These are phyloP conservation scores for Bufotes viridis DNA, from an alignment of 2,797 vertebrate species.

Conservation along the genomic window DNA sequence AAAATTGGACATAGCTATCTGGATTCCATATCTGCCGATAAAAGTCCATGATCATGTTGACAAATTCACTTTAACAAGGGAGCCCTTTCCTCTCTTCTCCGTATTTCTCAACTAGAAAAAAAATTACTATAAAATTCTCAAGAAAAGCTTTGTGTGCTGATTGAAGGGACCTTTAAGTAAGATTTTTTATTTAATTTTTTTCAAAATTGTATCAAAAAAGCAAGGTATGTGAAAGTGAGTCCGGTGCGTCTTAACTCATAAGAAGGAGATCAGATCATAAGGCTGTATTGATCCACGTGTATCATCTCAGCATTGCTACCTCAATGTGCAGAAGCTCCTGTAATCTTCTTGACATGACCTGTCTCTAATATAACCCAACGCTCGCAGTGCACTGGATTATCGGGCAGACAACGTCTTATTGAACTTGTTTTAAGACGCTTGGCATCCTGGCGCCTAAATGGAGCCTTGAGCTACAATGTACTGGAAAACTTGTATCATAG, in stretches of 20 bases:
- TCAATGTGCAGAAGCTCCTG: constrained; percentile 31
- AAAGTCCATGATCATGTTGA: too few relatives aligned
- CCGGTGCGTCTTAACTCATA: constrained; percentile 34
- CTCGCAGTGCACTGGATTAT: constrained; percentile 34
- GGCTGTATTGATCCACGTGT: constrained; percentile 43
- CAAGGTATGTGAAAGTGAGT: constrained; percentile 34
- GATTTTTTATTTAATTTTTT: not conserved
- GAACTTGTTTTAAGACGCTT: constrained; percentile 24
- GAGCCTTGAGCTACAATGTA: not conserved
- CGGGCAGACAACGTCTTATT: constrained; percentile 38
- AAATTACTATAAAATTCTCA: too few relatives aligned
- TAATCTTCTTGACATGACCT: constrained; percentile 48
- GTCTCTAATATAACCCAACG: constrained; percentile 26
- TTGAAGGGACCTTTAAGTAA: not conserved
- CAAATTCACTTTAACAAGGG: too few relatives aligned
- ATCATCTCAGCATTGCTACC: constrained; percentile 25
- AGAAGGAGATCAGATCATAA: constrained; percentile 49
- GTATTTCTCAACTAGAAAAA: too few relatives aligned
- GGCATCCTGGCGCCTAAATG: constrained; percentile 58
- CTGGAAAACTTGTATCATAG: not conserved
- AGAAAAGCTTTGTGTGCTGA: not conserved
- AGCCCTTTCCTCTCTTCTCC: too few relatives aligned
- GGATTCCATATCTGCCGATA: too few relatives aligned
- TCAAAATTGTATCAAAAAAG: not conserved
- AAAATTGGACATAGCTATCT: too few relatives aligned